Percentiles rank a stretch among this genome's conserved stretches.
Evolutionary conservation across 23 tunicate species (phyloP).

Genomic region (Styela clava): DNA sequence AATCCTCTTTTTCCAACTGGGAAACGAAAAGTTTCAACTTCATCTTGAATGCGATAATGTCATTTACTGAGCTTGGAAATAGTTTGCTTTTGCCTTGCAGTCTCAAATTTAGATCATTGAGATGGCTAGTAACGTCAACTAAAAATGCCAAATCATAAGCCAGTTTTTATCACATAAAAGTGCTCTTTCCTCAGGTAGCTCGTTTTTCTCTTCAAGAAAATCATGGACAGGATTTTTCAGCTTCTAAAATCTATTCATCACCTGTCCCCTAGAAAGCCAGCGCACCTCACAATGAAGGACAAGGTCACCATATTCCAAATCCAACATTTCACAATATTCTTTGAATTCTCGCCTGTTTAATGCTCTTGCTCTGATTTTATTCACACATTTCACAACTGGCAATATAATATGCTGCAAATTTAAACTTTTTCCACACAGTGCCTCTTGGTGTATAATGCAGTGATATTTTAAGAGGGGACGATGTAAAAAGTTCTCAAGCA

Average conservation of each 20-base stretch:
- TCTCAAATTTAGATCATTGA: slow-evolving; percentile 29
- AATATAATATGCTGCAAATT: slow-evolving; percentile 35
- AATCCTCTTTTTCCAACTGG: too few species aligned
- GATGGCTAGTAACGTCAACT: slow-evolving; percentile 33
- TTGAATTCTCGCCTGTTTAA: slow-evolving; percentile 36
- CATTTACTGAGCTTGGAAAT: slow-evolving; percentile 38
- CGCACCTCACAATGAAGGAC: slow-evolving; percentile 38
- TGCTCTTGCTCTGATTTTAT: slow-evolving; percentile 41
- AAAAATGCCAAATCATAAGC: slow-evolving; percentile 43
- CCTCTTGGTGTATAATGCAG: slow-evolving; percentile 3
- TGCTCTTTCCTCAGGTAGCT: slow-evolving; percentile 24
- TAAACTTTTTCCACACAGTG: neutral
- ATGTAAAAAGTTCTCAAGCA: slow-evolving; percentile 36
- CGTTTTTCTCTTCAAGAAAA: slow-evolving; percentile 25
- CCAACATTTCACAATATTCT: neutral
- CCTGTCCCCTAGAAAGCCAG: slow-evolving; percentile 46
- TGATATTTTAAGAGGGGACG: too few species aligned
- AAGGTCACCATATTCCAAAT: slow-evolving; percentile 32
- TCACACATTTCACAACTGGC: slow-evolving; percentile 40
- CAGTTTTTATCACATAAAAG: slow-evolving; percentile 18
- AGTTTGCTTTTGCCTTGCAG: slow-evolving; percentile 40
- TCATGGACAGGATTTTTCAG: slow-evolving; percentile 27
- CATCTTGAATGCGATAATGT: slow-evolving; percentile 35
- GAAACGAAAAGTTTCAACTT: slow-evolving; percentile 36
- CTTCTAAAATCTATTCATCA: slow-evolving; percentile 31